Conservation (phyloP, 92 coral and sea anemone species). For the Zoanthus gigantus region DNA sequence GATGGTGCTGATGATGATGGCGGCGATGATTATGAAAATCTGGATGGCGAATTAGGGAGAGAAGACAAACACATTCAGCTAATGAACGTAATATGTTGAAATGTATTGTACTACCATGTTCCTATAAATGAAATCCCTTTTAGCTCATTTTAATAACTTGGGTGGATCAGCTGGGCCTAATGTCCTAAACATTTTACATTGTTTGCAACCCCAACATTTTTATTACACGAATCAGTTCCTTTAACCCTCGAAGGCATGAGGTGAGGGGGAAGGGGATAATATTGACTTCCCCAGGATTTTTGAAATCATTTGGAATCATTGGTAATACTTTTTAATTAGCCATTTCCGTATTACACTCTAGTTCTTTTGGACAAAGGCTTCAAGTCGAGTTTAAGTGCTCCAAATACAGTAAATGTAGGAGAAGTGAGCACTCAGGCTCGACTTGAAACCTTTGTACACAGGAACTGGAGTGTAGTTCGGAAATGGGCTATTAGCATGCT, state of each 20-base stretch:
- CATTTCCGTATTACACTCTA: constrained; percentile 21
- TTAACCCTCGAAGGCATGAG: constrained; percentile 28
- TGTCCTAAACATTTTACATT: constrained; percentile 10
- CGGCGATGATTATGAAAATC: background rate
- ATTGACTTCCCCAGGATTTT: constrained; percentile 7
- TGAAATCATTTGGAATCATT: constrained; percentile 4
- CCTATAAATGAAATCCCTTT: constrained; percentile 18
- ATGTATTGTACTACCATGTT: constrained; percentile 21
- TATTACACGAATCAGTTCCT: constrained; percentile 26
- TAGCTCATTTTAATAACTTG: constrained; percentile 3
- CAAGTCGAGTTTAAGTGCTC: constrained; percentile 25
- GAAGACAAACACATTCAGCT: constrained; percentile 2
- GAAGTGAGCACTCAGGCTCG: constrained; percentile 29
- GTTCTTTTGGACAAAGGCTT: constrained; percentile 18
- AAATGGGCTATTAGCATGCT: constrained; percentile 4
- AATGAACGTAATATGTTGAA: constrained; percentile 16
- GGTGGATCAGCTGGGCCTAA: constrained; percentile 9
- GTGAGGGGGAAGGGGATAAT: constrained; percentile 18
- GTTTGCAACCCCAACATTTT: constrained; percentile 29
- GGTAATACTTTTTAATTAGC: constrained; percentile 3
- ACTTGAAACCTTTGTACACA: background rate
- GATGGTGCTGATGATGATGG: background rate
- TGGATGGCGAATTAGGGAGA: background rate
- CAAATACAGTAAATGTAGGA: constrained; percentile 21
- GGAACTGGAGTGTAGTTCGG: too few species aligned